phyloP scores from a whole-genome alignment of 2,797 vertebrate genomes.

The Pantherophis vulpinus region DNA sequence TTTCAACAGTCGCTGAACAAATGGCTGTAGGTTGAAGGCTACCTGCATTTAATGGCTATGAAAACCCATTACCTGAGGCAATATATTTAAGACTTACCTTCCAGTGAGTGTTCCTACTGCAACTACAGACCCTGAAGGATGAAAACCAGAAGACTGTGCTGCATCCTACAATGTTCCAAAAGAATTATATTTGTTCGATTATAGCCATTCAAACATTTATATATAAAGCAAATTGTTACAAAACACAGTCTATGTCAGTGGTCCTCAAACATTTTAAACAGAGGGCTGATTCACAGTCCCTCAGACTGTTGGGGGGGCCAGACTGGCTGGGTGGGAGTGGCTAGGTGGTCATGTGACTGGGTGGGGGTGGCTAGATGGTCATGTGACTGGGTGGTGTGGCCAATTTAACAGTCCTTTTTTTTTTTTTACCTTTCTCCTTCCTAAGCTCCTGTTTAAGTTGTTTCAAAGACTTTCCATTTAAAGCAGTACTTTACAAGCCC shows the following conservation, averaged over 20 bases:
- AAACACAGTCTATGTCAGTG: rapidly evolving
- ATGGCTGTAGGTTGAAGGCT: not conserved
- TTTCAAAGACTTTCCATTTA: no score
- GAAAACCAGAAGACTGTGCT: constrained; percentile 93
- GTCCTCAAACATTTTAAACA: no score
- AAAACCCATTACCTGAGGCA: not conserved
- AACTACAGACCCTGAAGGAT: constrained; percentile 90
- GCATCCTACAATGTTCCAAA: constrained; percentile 81
- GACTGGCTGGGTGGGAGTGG: no score
- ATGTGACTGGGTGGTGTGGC: no score
- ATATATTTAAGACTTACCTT: constrained; percentile 79
- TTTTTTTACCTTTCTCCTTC: no score
- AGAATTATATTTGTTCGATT: constrained; percentile 45
- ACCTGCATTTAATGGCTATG: not conserved
- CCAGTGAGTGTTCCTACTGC: constrained; percentile 94
- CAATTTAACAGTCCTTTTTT: no score
- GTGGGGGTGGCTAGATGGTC: no score
- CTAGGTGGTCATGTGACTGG: no score
- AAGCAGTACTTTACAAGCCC: no score
- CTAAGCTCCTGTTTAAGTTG: no score
- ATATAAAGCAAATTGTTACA: constrained; percentile 5
- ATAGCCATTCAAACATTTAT: not conserved
- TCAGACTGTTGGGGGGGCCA: no score
- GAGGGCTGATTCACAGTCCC: no score
- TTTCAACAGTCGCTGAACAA: not conserved